Base-by-base conservation (phyloP, 2,888 invertebrate genomes). In the Diplazon laetatorius region DNA sequence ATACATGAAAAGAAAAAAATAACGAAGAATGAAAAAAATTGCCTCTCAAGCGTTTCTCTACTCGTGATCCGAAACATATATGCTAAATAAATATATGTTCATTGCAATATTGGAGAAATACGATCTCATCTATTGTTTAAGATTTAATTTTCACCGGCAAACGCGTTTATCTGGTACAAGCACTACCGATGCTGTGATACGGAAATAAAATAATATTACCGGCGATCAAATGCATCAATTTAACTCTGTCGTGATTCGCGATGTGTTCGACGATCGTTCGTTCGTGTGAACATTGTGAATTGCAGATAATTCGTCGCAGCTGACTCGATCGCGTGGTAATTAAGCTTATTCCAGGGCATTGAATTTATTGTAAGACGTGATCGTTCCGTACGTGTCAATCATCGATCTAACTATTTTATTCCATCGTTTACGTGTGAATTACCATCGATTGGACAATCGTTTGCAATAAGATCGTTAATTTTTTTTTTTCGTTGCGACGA, bases 61-160 rank as follows among this genome's bases (percentile, higher is more conserved):
- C 59, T 74, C 73, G 73, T 74, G 48, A 74, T 68, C 68, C 68
- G 14, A 46, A 69, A 69, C 35, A 68, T 73, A 66, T 73, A 18
- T 25, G 1, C 46, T 10, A 57, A 9, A 72, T 57, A 65, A 46
- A 59, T 76, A n/a, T n/a, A n/a, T n/a, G n/a, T 60, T 50, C 25
- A 59, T 35, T 65, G 69, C 73, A 77, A 77, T 73, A 73, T 68
- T 37, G 69, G 68, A 59, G 44, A 60, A 60, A 52, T 22, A 68
- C 74, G 78, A 78, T 78, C 78, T 78, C 78, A 74, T n/a, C 66
- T 74, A 78, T 69, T 63, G 39, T 78, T 65, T 70, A 78, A 77
- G 60, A 55, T 63, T 73, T 69, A 65, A 63, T 30, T 69, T 69
- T 69, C 69, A 68, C 68, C 57, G 48, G 55, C 52, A 63, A 57